Base-by-base conservation (phyloP, 2,113 vertebrate genomes). In the Solenodon paradoxus region DNA sequence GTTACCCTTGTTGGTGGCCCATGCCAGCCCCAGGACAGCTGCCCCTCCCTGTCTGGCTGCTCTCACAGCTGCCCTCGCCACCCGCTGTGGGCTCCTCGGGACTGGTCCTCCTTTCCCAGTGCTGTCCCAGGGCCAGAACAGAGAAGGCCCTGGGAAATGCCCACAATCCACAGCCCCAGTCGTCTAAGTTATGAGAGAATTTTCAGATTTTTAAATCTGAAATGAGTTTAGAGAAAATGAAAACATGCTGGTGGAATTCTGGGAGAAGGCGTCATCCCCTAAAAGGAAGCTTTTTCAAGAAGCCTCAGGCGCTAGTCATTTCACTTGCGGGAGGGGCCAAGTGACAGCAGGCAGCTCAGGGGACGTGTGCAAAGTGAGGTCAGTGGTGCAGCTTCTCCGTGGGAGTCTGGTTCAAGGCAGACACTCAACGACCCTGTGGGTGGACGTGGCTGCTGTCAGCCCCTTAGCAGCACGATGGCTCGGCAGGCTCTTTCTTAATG, bases 181-280 rank as follows among this genome's bases (percentile, higher is more conserved):
- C 38, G 42, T 88, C n/a, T 78, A 38, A 57, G 55, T 79, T 78
- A 53, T 13, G 35, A 84, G 81, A 32, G 87, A 13, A 71, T 95
- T 85, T 90, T 57, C 35, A 71, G 69, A 88, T 72, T 95, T 93
- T 88, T 42, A 84, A 47, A 87, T 71, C 47, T 75, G 64, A 82
- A 94, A 38, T 74, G 93, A 96, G n/a, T 93, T 95, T 85, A 78
- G 79, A 92, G 86, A 82, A 85, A 74, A 79, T 10, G 11, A 66
- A 92, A 75, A 80, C 72, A 88, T 84, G 59, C 83, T 40, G n/a
- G 55, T 95, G 49, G 80, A 90, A 63, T 88, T 84, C 55, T 45
- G 40, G 40, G 72, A 35, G 22, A 15, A 12, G 35, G 53, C 45
- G 7, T 78, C 22, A 16, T 69, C 74, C 66, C 55, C 16, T 64